These are phyloP conservation scores for Microchirus variegatus DNA, from an alignment of 2,797 vertebrate species.

Conservation along the genomic window DNA sequence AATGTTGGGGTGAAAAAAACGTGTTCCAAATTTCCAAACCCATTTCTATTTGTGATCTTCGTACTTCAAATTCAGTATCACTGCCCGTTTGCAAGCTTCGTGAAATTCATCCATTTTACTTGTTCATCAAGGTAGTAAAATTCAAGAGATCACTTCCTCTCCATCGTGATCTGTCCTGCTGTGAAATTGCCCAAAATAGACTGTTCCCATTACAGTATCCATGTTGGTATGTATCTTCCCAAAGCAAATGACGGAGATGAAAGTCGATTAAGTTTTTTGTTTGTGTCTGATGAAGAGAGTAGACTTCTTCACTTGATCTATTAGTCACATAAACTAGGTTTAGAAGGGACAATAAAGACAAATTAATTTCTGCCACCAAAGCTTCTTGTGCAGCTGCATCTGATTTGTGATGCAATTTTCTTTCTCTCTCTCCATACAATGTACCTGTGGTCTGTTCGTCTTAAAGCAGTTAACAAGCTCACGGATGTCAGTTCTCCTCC, in stretches of 20 bases:
- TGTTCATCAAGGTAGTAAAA: too few species aligned
- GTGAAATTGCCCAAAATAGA: too few species aligned
- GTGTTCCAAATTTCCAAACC: too few species aligned
- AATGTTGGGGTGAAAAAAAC: too few species aligned
- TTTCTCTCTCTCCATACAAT: conserved; percentile 6
- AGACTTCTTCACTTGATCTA: background rate
- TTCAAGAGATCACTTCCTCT: too few species aligned
- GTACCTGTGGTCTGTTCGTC: background rate
- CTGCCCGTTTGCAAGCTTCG: too few species aligned
- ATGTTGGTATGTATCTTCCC: background rate
- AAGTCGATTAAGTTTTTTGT: background rate
- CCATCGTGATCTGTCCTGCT: too few species aligned
- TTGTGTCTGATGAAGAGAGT: background rate
- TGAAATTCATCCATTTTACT: too few species aligned
- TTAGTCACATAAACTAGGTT: background rate
- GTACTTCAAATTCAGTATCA: too few species aligned
- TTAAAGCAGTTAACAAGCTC: conserved; percentile 9
- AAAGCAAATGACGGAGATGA: background rate
- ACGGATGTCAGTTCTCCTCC: conserved; percentile 4
- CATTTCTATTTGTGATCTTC: too few species aligned
- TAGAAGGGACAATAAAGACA: conserved; percentile 19
- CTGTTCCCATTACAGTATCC: background rate
- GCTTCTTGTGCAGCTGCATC: background rate
- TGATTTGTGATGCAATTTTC: conserved; percentile 33
- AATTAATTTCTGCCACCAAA: conserved; percentile 11